Percentiles rank a stretch among this genome's conserved stretches.
These are phyloP conservation scores for Lutraria rhynchaena DNA, from an alignment of 1,140 invertebrate species.

Conservation along the genomic window DNA sequence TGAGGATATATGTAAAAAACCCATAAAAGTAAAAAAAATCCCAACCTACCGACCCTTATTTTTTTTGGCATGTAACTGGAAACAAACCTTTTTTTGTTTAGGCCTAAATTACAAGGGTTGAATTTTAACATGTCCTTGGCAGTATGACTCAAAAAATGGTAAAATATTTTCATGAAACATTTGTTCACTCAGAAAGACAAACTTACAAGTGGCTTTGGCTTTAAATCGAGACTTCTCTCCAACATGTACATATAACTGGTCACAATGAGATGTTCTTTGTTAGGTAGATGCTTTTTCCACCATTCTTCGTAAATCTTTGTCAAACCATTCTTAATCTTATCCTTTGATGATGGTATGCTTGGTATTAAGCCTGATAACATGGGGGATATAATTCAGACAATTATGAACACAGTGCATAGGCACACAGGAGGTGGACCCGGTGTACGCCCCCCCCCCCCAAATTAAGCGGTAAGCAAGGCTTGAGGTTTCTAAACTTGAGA, in stretches of 20 bases:
- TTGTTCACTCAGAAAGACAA: too few species aligned
- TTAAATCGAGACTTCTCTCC: constrained; percentile 38
- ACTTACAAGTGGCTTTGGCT: constrained; percentile 44
- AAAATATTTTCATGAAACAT: background rate
- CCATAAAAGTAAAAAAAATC: too few species aligned
- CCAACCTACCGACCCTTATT: too few species aligned
- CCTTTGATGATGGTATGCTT: background rate
- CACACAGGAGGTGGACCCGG: too few species aligned
- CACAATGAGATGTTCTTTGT: constrained; percentile 26
- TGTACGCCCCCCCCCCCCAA: too few species aligned
- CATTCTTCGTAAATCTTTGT: constrained; percentile 38
- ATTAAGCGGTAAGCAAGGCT: background rate
- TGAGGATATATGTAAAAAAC: too few species aligned
- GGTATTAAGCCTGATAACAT: constrained; percentile 22
- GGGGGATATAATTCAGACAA: background rate
- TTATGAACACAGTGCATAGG: background rate
- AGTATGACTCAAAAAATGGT: background rate
- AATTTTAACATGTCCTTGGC: too few species aligned
- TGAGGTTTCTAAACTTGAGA: background rate
- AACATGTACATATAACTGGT: constrained; percentile 26
- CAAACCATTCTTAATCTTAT: constrained; percentile 21
- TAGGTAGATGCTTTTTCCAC: constrained; percentile 43
- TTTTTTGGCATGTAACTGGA: too few species aligned
- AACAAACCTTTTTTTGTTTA: too few species aligned
- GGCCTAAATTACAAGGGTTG: too few species aligned